Percentiles rank a stretch among this genome's conserved stretches.
Conservation (phyloP, 2,888 invertebrate genomes). For the Eristalis pertinax region DNA sequence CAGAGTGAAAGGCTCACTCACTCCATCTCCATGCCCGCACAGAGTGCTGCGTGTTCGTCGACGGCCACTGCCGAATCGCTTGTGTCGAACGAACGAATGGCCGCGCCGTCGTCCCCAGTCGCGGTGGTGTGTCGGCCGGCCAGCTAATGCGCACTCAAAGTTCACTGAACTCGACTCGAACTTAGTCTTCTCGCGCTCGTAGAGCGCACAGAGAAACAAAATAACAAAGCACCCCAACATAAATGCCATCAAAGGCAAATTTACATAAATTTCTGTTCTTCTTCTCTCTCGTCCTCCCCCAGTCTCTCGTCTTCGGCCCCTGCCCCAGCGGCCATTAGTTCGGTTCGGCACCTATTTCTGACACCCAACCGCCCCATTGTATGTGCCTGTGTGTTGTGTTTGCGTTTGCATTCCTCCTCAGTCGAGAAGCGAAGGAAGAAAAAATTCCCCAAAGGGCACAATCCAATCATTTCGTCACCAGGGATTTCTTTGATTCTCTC, state of each 20-base stretch:
- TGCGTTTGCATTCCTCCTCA: neutral
- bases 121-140: neutral
- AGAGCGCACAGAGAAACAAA: neutral
- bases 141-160: constrained; percentile 14
- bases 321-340: neutral
- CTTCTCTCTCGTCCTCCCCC: constrained; percentile 11
- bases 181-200: neutral
- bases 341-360: constrained; percentile 28
- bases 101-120: too few species aligned
- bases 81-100: too few species aligned
- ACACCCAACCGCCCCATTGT: constrained; percentile 17
- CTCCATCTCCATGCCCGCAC: neutral
- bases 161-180: constrained; percentile 40
- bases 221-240: constrained; percentile 33
- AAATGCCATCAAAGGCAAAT: constrained; percentile 41
- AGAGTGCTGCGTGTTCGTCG: too few species aligned
- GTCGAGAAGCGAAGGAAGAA: constrained; percentile 1
- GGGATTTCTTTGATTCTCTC: constrained; percentile 12
- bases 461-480: neutral
- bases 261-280: constrained; percentile 57
- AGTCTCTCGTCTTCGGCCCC: neutral
- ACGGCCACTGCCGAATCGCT: too few species aligned
- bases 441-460: constrained; percentile 30
- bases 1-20: neutral
- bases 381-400: neutral